Conservation (phyloP, 1,140 invertebrate genomes). For the Drosophila yakuba region DNA sequence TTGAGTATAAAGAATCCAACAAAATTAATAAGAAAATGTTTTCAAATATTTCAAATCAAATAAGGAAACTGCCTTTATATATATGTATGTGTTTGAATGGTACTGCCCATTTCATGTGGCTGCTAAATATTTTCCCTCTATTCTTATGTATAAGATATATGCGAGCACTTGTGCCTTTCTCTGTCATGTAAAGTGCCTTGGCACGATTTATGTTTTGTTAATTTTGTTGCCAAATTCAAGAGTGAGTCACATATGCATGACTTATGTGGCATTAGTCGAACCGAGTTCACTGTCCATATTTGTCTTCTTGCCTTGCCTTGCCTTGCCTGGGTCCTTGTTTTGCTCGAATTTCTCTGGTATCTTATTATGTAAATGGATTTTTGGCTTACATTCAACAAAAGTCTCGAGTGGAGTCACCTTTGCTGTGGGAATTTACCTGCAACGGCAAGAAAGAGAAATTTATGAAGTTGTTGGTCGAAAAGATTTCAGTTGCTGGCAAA, state of each 20-base stretch:
- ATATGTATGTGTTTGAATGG: too few species aligned
- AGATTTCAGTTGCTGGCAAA: slow-evolving; percentile 15
- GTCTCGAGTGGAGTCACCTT: slow-evolving; percentile 18
- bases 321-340: slow-evolving; percentile 18
- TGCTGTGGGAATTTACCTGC: slow-evolving; percentile 40
- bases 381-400: slow-evolving; percentile 60
- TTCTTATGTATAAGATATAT: not conserved
- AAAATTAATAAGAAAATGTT: too few species aligned
- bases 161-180: slow-evolving; percentile 14
- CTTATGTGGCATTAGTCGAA: slow-evolving; percentile 57
- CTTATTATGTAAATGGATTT: slow-evolving; percentile 67
- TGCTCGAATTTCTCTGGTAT: slow-evolving; percentile 25
- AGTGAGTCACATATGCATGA: slow-evolving; percentile 52
- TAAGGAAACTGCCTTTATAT: too few species aligned
- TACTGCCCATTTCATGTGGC: not conserved
- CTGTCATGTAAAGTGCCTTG: slow-evolving; percentile 47
- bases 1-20: too few species aligned
- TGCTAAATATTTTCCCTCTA: not conserved
- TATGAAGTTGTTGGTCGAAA: slow-evolving; percentile 24
- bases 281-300: slow-evolving; percentile 37
- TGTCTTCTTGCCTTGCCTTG: slow-evolving; percentile 2
- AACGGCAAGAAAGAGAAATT: slow-evolving; percentile 23
- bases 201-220: slow-evolving; percentile 64
- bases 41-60: too few species aligned
- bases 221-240: slow-evolving; percentile 56